Evolutionary conservation across 2,113 vertebrate genomes (phyloP), one percentile per base, ranked within the genome.

Genomic region (Upupa epops): DNA sequence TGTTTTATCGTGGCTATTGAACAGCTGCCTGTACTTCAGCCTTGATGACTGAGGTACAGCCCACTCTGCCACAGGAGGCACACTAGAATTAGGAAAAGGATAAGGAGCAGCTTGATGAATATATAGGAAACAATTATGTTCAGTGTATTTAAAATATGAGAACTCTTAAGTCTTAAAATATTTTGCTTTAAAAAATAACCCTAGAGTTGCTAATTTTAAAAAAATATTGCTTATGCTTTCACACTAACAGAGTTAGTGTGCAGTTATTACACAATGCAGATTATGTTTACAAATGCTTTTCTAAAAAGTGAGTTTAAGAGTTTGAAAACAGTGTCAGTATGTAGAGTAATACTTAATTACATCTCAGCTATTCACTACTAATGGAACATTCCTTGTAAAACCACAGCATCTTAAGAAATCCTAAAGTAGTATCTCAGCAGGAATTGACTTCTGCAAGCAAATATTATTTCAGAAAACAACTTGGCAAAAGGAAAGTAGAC

Each of bases 1-100:
- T 93, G 99, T 99, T 97, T 99, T 99, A 97, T 99, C 99, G 6
- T 99, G 99, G 89, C 99, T 99, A 95, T 99, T 99, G 97, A 99
- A 99, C 66, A 99, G 97, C 93, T 99, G 99, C 61, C 99, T 97
- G 96, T 99, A 99, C 96, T 99, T 99, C 60, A 99, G 98, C 37
- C 99, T 97, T 21, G 99, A 99, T 34, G 99, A 99, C 96, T 98
- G 98, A 89, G 99, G 98, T 70, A 99, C 99, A 2, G 98, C 98
- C 99, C 99, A 99, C 80, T 99, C 99, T 78, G 96, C 97, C 93
- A 93, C 96, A 5, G 94, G 97, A 92, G 98, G 97, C 54, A 92
- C 95, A 42, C 98, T 98, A 69, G 65, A 85, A 49, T 64, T 40
- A 93, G 75, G 84, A 86, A 86, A 60, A 48, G 78, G 31, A 52